A percentile compares a stretch with the other conserved stretches of the same genome.
Conservation (phyloP, 1,140 invertebrate species). For the Neodiprion fabricii region DNA sequence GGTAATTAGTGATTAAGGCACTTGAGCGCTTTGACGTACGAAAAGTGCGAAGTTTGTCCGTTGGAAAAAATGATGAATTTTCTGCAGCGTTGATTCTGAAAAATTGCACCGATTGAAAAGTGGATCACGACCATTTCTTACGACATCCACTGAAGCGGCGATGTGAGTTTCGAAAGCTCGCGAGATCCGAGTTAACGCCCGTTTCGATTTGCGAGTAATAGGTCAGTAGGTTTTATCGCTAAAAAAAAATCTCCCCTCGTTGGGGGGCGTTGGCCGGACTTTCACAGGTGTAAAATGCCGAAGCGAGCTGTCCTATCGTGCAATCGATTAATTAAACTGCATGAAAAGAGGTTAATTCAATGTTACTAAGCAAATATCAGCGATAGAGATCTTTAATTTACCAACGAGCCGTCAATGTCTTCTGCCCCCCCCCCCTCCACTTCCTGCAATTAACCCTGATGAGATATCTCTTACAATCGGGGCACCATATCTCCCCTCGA, state of each 20-base stretch:
- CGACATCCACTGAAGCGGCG: too few relatives aligned
- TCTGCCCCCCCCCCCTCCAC: slow-evolving; percentile 10
- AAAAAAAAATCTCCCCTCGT: neutral
- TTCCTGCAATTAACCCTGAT: slow-evolving; percentile 47
- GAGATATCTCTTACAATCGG: slow-evolving; percentile 37
- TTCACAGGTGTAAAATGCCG: neutral
- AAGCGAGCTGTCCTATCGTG: slow-evolving; percentile 35
- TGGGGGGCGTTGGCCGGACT: neutral
- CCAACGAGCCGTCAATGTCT: slow-evolving; percentile 21
- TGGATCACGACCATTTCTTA: too few relatives aligned
- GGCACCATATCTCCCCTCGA: too few relatives aligned
- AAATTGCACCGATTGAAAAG: too few relatives aligned
- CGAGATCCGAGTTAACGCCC: neutral
- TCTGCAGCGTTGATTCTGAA: too few relatives aligned
- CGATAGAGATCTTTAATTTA: slow-evolving; percentile 57
- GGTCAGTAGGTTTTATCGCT: neutral
- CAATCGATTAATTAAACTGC: slow-evolving; percentile 52
- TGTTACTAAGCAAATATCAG: slow-evolving; percentile 46
- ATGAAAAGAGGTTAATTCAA: slow-evolving; percentile 51
- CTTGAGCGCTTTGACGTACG: too few relatives aligned
- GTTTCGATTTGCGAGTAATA: neutral
- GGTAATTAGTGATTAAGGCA: slow-evolving; percentile 35
- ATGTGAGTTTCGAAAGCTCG: too few relatives aligned
- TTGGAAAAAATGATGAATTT: too few relatives aligned
- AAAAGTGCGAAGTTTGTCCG: too few relatives aligned